phyloP scores from a whole-genome alignment of 2,888 invertebrate species.

The Rotaria magnacalcarata region DNA sequence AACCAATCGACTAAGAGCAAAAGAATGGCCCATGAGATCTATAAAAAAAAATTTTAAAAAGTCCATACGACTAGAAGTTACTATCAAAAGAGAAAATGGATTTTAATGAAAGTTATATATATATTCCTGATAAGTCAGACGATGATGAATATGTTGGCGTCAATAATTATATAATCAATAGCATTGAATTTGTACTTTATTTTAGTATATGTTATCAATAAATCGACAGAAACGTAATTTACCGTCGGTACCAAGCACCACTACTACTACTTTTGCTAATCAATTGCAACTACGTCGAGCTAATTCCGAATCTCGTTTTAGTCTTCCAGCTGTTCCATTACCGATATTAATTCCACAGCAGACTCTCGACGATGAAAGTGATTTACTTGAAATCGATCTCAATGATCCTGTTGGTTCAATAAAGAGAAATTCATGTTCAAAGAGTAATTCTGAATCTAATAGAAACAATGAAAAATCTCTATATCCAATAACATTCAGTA shows the following conservation, averaged over 20 bases:
- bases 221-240: slow-evolving; percentile 33
- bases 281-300: slow-evolving; percentile 9
- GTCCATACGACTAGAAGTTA: too few relatives aligned
- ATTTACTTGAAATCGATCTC: slow-evolving; percentile 17
- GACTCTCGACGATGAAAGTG: neutral
- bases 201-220: neutral
- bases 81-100: too few relatives aligned
- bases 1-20: too few relatives aligned
- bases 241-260: neutral
- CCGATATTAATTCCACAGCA: neutral
- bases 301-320: slow-evolving; percentile 22
- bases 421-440: too few relatives aligned
- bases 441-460: neutral
- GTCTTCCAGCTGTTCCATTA: neutral
- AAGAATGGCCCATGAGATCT: too few relatives aligned
- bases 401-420: neutral
- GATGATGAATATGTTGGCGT: too few relatives aligned
- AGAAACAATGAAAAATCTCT: neutral
- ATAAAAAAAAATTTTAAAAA: too few relatives aligned
- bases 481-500: neutral
- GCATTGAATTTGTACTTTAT: neutral
- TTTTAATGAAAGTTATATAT: too few relatives aligned
- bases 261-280: neutral
- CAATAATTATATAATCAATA: too few relatives aligned
- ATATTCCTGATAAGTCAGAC: too few relatives aligned